Base-by-base conservation (phyloP, 2,113 vertebrate species). In the Choloepus hoffmanni region DNA sequence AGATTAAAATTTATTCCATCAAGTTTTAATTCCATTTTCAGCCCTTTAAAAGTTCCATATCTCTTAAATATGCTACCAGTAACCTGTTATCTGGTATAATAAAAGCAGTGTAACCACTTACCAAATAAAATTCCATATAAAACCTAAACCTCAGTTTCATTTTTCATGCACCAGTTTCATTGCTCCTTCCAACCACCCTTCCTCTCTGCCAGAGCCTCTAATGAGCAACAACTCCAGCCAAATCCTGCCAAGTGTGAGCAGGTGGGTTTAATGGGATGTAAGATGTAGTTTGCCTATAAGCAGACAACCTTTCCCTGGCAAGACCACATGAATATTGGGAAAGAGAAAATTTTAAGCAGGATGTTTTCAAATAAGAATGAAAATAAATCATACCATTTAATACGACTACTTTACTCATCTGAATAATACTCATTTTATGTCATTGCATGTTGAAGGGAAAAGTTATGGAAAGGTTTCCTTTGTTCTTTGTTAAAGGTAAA, bases 101-200 rank as follows among this genome's bases (percentile, higher is more conserved):
- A 96, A 95, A 98, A 98, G 83, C 95, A 89, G 90, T 50, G 72
- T 90, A 96, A 70, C 96, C 70, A 79, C 91, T 97, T 96, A 97
- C 96, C 96, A 97, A 97, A 97, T 97, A 97, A 98, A 98, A 96
- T 53, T 89, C 48, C 91, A 40, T 58, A 94, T 97, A 97, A 97
- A 98, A 96, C 67, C 70, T 53, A 96, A 97, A 81, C 89, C 95
- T 92, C 76, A 87, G 97, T 95, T 97, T 97, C 95, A 65, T 95
- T 97, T 97, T 97, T 89, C 96, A 97, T 82, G 95, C 91, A 3
- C 67, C 43, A 93, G 79, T 94, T 97, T 96, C 95, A 96, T 90
- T 96, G 96, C 89, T 89, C 67, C 86, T 94, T 87, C 68, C 78
- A 94, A 48, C 92, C 82, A 72, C 85, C 28, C 58, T 74, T 84